A percentile compares a stretch with the other conserved stretches of the same genome.
Conservation (phyloP, 1,140 invertebrate species). For the Drosophila nigromelanica region DNA sequence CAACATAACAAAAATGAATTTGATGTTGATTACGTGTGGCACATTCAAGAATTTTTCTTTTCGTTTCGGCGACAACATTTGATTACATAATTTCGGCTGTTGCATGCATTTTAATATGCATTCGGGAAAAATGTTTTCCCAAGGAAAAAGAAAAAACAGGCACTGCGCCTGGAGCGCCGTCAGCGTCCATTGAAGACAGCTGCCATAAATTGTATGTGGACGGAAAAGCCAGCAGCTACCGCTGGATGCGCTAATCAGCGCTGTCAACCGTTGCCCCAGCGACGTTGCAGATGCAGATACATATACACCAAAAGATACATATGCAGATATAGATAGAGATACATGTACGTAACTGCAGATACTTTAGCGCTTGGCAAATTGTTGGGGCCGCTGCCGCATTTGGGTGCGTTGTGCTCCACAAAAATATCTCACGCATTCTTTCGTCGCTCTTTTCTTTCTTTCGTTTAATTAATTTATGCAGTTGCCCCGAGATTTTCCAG, state of each 20-base stretch:
- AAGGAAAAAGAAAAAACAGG: background rate
- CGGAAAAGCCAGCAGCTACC: background rate
- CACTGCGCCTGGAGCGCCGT: constrained; percentile 13
- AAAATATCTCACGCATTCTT: constrained; percentile 67
- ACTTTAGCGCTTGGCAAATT: constrained; percentile 49
- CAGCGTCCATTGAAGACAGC: constrained; percentile 51
- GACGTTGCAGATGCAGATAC: constrained; percentile 13
- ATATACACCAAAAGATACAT: constrained; percentile 9
- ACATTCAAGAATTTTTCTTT: constrained; percentile 36
- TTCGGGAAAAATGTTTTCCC: constrained; percentile 27
- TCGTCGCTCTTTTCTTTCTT: constrained; percentile 18
- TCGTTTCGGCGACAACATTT: constrained; percentile 41
- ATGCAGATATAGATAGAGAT: constrained; percentile 36
- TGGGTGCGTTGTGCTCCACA: constrained; percentile 8
- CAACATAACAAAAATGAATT: background rate
- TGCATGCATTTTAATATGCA: constrained; percentile 37
- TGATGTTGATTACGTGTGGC: constrained; percentile 31
- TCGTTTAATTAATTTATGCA: constrained; percentile 75
- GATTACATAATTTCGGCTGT: constrained; percentile 59
- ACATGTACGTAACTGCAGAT: background rate
- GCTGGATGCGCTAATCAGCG: constrained; percentile 57
- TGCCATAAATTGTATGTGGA: constrained; percentile 55
- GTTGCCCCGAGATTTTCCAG: constrained; percentile 57
- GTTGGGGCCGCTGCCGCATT: constrained; percentile 28
- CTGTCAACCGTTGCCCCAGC: constrained; percentile 44